phyloP scores from a whole-genome alignment of 2,888 invertebrate genomes.

The Platycnemis pennipes region DNA sequence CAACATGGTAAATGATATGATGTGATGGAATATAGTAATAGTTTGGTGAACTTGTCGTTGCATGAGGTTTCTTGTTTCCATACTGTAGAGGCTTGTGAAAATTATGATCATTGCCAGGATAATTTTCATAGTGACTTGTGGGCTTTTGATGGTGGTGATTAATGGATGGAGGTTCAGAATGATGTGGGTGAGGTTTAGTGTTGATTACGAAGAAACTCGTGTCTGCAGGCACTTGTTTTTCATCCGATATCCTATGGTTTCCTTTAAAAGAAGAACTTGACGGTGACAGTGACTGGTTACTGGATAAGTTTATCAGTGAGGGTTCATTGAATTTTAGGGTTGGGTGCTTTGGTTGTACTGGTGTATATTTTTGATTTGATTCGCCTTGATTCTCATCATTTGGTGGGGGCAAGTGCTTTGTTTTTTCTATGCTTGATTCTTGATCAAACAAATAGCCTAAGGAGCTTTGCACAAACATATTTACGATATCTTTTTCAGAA shows the following conservation, averaged over 20 bases:
- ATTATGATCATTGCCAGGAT: background rate
- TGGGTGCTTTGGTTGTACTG: background rate
- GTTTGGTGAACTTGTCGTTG: background rate
- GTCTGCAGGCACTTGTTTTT: background rate
- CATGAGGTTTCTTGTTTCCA: background rate
- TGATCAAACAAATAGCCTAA: background rate
- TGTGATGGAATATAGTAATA: background rate
- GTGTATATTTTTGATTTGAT: background rate
- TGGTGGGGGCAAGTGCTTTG: background rate
- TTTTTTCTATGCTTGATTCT: background rate
- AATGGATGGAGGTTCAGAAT: background rate
- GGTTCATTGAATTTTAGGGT: background rate
- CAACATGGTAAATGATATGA: constrained; percentile 51
- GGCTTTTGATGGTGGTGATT: background rate
- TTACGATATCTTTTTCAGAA: background rate
- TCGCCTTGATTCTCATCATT: background rate
- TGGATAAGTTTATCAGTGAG: background rate
- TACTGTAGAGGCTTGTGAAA: background rate
- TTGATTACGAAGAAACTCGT: background rate
- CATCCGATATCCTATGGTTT: background rate
- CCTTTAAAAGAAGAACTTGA: background rate
- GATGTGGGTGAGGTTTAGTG: background rate
- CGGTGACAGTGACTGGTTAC: background rate
- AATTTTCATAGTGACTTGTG: background rate
- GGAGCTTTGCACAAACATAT: background rate